Conservation (phyloP, 2,888 invertebrate species). For the Melipona beecheii region DNA sequence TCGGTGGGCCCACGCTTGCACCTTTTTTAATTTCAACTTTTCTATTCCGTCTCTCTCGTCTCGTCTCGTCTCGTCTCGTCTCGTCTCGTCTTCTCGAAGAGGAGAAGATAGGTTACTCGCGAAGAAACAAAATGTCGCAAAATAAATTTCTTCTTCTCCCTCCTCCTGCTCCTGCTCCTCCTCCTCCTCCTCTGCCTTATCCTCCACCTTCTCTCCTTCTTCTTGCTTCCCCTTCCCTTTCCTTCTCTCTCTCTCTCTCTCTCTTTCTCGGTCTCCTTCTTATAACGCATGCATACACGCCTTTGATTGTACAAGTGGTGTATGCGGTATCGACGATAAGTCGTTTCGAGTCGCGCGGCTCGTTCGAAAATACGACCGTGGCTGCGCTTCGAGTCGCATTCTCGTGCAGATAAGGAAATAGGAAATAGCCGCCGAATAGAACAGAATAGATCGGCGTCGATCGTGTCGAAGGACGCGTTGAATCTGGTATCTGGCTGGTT, state of each 20-base stretch:
- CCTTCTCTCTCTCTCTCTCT: not conserved
- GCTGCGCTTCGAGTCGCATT: constrained; percentile 25
- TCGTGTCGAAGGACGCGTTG: not conserved
- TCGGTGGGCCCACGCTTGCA: constrained; percentile 12
- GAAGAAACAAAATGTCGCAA: constrained; percentile 67
- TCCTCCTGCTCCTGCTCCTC: not conserved
- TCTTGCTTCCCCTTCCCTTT: constrained; percentile 13
- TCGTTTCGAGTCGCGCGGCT: constrained; percentile 36
- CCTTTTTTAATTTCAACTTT: constrained; percentile 63
- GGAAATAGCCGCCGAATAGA: constrained; percentile 9
- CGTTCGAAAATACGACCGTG: constrained; percentile 59
- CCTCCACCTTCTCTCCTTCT: not conserved
- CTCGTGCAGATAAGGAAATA: constrained; percentile 17
- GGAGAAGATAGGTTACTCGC: constrained; percentile 55
- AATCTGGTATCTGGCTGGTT: not conserved
- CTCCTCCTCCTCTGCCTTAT: constrained; percentile 19
- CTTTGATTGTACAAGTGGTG: constrained; percentile 71
- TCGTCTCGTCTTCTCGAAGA: not conserved
- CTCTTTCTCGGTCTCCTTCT: constrained; percentile 33
- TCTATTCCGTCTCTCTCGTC: constrained; percentile 22
- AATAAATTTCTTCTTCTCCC: constrained; percentile 67
- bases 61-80: no score
- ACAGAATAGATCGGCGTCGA: not conserved
- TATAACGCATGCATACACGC: constrained; percentile 61
- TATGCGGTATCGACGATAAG: constrained; percentile 49